These are phyloP conservation scores for Apus apus DNA, from an alignment of 2,113 vertebrate species.

Conservation along the genomic window DNA sequence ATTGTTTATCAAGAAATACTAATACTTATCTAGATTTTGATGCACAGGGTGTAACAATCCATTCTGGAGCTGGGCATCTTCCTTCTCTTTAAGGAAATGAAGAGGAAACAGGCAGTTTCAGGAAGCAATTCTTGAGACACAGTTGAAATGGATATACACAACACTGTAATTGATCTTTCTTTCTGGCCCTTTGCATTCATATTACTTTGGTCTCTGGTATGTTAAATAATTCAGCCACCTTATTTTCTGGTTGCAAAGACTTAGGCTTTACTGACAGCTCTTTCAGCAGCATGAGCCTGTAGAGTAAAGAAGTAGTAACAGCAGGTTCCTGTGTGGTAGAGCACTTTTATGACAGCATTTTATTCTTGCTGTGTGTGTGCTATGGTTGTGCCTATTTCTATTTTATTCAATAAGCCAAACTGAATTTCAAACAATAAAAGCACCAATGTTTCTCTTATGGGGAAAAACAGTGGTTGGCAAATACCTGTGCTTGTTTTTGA, in stretches of 20 bases:
- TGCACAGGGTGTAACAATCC: neutral
- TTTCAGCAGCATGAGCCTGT: neutral
- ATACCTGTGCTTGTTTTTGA: neutral
- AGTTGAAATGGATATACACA: neutral
- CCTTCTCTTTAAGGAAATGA: neutral
- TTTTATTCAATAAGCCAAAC: constrained; percentile 12
- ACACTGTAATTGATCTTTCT: neutral
- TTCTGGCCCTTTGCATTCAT: constrained; percentile 22
- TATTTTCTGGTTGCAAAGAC: constrained; percentile 37
- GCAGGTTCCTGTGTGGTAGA: neutral
- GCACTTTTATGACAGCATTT: neutral
- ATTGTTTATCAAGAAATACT: neutral
- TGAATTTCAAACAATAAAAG: constrained; percentile 9
- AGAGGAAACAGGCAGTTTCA: neutral
- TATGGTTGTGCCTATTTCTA: neutral
- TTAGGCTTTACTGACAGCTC: neutral
- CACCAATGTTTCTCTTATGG: neutral
- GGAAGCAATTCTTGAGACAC: neutral
- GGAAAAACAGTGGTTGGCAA: neutral
- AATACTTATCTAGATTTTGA: neutral
- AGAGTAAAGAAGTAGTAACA: neutral
- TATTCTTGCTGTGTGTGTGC: neutral
- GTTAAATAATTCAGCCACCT: constrained; percentile 43
- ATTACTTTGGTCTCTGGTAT: neutral
- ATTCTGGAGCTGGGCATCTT: neutral